phyloP scores from a whole-genome alignment of 2,797 vertebrate genomes.

The Enteromius mattozi region DNA sequence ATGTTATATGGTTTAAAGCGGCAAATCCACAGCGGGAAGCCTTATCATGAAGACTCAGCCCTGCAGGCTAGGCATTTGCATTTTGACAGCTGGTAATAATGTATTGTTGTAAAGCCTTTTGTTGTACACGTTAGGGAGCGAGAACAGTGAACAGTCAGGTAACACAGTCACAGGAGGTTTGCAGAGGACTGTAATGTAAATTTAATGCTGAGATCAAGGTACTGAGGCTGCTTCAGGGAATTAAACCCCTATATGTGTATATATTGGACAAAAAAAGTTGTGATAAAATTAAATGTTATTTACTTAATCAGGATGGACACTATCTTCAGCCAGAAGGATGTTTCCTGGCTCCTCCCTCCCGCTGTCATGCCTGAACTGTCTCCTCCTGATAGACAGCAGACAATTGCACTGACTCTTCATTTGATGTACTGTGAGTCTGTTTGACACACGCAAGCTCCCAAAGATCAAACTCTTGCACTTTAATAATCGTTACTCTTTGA shows the following conservation, averaged over 20 bases:
- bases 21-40: conserved; percentile 21
- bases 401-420: conserved; percentile 80
- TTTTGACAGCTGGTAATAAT: conserved; percentile 32
- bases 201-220: conserved; percentile 8
- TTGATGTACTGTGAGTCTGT: conserved; percentile 73
- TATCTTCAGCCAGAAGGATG: conserved; percentile 67
- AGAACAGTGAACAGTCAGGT: conserved; percentile 11
- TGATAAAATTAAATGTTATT: conserved; percentile 8
- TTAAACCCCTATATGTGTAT: neutral
- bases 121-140: conserved; percentile 8
- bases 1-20: conserved; percentile 12
- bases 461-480: conserved; percentile 15
- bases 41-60: conserved; percentile 18
- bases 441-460: conserved; percentile 15
- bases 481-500: neutral
- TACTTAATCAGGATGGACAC: conserved; percentile 59
- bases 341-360: conserved; percentile 69
- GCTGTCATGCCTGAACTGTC: conserved; percentile 56
- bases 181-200: conserved; percentile 6
- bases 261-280: neutral
- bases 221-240: neutral
- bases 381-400: conserved; percentile 73
- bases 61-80: conserved; percentile 26
- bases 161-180: neutral
- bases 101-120: conserved; percentile 22